Base-by-base conservation (phyloP, 1,140 invertebrate genomes). In the Dinoponera quadriceps region DNA sequence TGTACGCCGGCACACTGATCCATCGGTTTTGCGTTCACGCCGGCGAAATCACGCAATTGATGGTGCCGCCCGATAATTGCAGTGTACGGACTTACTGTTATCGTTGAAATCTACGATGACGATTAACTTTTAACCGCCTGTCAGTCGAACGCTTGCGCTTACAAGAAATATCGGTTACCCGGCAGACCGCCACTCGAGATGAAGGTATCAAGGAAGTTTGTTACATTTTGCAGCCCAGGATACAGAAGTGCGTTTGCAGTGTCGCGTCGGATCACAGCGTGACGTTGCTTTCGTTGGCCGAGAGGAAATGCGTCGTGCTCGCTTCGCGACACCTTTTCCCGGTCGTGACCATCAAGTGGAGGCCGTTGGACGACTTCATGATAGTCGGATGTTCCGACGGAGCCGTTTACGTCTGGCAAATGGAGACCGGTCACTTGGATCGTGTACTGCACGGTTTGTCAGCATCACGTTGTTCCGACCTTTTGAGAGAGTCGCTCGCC, bases 381-480 rank as follows among this genome's bases (percentile, higher is more conserved):
- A 97, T 99, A 85, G 98, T 99, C 20, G 98, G 98, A n/a, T 99
- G 98, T 92, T 97, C 98, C 14, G 99, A 99, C 95, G 98, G 99
- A 18, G 98, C 98, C 7, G 98, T 99, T 13, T 99, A 99, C 93
- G 98, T 99, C 1, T 99, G 99, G 99, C 99, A 99, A 95, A 99
- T 99, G 98, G 99, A 99, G 95, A 99, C 99, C 60, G 99, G 98
- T 2, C 99, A 99, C 93, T 93, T 99, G 78, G 99, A 99, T 94
- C 95, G 99, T 65, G 98, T 99, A 29, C 95, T 99, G 0, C 98
- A 99, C 93, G 97, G 97, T 96, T 74, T 18, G 44, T 57, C 27
- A 59, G 13, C 22, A 55, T 16, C 27, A 62, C 16, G 16, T 60
- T 74, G 16, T 54, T 20, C 55, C 4, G 69, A 4, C 27, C 2